Conservation (phyloP, 1,140 invertebrate species). For the Drosophila pandora region DNA sequence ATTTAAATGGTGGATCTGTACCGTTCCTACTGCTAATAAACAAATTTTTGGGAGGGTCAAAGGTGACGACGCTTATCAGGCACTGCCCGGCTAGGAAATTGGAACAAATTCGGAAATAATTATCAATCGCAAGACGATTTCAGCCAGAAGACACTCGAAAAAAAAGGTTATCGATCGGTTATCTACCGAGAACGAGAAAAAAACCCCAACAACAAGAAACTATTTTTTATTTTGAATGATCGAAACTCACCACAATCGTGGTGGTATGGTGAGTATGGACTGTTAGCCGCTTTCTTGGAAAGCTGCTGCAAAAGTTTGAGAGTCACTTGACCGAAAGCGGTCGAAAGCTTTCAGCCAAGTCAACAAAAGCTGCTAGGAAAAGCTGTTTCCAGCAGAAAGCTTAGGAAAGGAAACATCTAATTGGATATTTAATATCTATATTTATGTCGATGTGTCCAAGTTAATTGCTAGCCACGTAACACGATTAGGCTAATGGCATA, state of each 20-base stretch:
- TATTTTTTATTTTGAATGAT: conserved; percentile 2
- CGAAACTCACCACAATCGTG: conserved; percentile 9
- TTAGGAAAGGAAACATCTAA: background rate
- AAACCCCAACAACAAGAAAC: background rate
- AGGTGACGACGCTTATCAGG: conserved; percentile 18
- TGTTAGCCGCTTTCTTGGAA: conserved; percentile 16
- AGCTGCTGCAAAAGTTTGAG: conserved; percentile 32
- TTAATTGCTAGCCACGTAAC: conserved; percentile 1
- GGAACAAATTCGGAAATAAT: conserved; percentile 29
- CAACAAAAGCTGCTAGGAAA: conserved; percentile 19
- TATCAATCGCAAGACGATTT: background rate
- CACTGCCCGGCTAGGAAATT: conserved; percentile 9
- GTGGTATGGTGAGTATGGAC: conserved; percentile 1
- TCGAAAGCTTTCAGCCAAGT: conserved; percentile 65
- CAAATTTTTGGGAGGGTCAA: conserved; percentile 2
- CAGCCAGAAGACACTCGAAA: conserved; percentile 1
- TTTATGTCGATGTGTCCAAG: background rate
- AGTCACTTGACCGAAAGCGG: background rate
- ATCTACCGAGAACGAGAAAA: conserved; percentile 4
- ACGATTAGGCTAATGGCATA: background rate
- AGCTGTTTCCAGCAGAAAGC: too few relatives aligned
- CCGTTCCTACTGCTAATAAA: conserved; percentile 4
- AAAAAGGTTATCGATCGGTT: conserved; percentile 23
- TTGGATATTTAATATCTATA: background rate
- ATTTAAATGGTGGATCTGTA: conserved; percentile 8